A percentile compares a stretch with the other conserved stretches of the same genome.
These are phyloP conservation scores for Pampusana beccarii DNA, from an alignment of 2,113 vertebrate genomes.

Conservation along the genomic window DNA sequence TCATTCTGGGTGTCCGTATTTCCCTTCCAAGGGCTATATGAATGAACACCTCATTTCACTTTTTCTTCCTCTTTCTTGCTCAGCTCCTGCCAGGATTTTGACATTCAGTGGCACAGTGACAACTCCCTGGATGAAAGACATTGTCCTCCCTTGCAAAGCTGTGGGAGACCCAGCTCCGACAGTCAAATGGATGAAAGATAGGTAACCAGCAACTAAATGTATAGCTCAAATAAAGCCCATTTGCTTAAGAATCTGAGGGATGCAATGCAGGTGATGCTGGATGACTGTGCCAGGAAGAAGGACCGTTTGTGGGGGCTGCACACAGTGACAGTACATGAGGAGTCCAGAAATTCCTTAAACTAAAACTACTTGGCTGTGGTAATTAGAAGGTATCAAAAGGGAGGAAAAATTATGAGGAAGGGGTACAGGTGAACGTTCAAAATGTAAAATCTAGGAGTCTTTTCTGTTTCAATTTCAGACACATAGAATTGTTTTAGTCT, in stretches of 20 bases:
- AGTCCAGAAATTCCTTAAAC: not conserved
- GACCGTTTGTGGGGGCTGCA: fast-evolving
- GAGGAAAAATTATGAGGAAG: not conserved
- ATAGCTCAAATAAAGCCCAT: not conserved
- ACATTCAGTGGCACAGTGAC: slow-evolving; percentile 97
- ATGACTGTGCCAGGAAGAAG: not conserved
- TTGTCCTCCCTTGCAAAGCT: slow-evolving; percentile 92
- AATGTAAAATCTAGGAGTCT: not conserved
- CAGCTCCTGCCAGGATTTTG: slow-evolving; percentile 93
- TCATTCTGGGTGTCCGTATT: not conserved
- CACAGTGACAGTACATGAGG: not conserved
- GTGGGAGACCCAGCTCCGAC: slow-evolving; percentile 94
- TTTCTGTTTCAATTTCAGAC: not conserved
- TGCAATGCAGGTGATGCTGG: not conserved
- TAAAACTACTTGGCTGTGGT: not conserved
- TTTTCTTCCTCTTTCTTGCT: not conserved
- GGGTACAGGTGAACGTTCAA: not conserved
- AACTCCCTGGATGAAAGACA: slow-evolving; percentile 99
- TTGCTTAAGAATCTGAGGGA: not conserved
- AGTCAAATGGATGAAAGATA: slow-evolving; percentile 98
- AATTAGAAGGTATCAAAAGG: not conserved
- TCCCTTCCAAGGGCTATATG: not conserved
- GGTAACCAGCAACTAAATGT: slow-evolving; percentile 85
- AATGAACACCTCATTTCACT: not conserved
- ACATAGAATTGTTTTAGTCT: not conserved